Conservation (phyloP, 2,888 invertebrate species). For the Ctenicera cuprea region DNA sequence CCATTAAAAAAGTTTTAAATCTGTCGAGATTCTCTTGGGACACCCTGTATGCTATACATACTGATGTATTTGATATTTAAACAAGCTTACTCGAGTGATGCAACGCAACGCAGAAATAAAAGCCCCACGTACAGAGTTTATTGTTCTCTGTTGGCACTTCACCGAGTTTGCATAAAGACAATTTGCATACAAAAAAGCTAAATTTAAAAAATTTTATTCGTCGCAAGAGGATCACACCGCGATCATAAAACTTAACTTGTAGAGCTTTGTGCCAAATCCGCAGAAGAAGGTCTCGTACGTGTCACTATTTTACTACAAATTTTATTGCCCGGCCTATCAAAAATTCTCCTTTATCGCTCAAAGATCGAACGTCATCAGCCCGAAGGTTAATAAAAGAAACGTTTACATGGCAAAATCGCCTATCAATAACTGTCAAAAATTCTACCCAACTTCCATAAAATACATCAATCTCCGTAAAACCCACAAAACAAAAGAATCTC, state of each 20-base stretch:
- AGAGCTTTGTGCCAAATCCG: slow-evolving; percentile 34
- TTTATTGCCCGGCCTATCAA: slow-evolving; percentile 23
- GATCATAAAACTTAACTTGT: slow-evolving; percentile 31
- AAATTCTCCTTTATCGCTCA: not conserved
- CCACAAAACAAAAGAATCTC: slow-evolving; percentile 24
- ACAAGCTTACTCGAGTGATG: slow-evolving; percentile 1
- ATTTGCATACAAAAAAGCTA: slow-evolving; percentile 44
- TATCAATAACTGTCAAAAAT: slow-evolving; percentile 31
- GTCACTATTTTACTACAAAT: slow-evolving; percentile 20
- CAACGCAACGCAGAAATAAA: slow-evolving; percentile 26
- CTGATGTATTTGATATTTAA: slow-evolving; percentile 2
- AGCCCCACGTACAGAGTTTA: slow-evolving; percentile 30
- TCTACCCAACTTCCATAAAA: slow-evolving; percentile 14
- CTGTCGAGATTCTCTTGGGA: not conserved
- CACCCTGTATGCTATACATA: not conserved
- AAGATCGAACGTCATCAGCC: not conserved
- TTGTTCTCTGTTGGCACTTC: slow-evolving; percentile 34
- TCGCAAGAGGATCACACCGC: slow-evolving; percentile 24
- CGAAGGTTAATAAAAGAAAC: slow-evolving; percentile 24
- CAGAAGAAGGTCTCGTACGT: slow-evolving; percentile 2
- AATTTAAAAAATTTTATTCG: slow-evolving; percentile 42
- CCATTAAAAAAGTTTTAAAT: not conserved
- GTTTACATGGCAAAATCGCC: slow-evolving; percentile 27
- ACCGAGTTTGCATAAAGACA: slow-evolving; percentile 23
- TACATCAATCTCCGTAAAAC: slow-evolving; percentile 36